These are phyloP conservation scores for Synchiropus splendidus DNA, from an alignment of 2,113 vertebrate species.

Conservation along the genomic window DNA sequence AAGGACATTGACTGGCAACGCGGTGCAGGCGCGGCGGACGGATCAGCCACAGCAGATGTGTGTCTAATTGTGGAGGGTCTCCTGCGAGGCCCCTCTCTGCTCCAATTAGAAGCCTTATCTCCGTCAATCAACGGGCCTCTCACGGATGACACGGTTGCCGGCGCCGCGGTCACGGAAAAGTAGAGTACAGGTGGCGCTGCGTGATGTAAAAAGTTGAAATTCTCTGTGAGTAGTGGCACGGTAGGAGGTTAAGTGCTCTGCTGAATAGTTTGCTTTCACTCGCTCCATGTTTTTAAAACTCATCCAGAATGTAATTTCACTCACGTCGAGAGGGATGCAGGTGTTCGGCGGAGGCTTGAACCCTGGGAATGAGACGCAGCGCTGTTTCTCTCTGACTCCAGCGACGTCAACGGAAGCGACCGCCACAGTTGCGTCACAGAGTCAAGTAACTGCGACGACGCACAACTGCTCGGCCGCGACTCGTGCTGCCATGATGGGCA, in stretches of 20 bases:
- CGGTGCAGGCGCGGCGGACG: constrained; percentile 41
- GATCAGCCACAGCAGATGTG: constrained; percentile 62
- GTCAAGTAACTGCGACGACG: too few relatives aligned
- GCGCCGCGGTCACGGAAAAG: constrained; percentile 21
- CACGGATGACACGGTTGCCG: constrained; percentile 9
- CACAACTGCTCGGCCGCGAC: too few relatives aligned
- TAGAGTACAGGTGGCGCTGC: constrained; percentile 4
- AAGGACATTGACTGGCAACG: constrained; percentile 58
- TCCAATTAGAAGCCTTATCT: constrained; percentile 64
- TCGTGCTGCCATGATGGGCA: too few relatives aligned
- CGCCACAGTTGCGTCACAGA: too few relatives aligned
- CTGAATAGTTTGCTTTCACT: constrained; percentile 11
- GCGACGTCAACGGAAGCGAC: too few relatives aligned
- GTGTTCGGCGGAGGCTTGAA: too few relatives aligned
- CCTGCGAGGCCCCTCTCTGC: constrained; percentile 35
- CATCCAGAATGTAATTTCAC: too few relatives aligned
- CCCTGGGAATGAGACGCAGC: too few relatives aligned
- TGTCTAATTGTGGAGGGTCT: constrained; percentile 53
- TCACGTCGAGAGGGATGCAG: too few relatives aligned
- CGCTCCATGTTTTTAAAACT: constrained; percentile 2
- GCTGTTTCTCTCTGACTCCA: too few relatives aligned
- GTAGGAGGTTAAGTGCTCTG: constrained; percentile 15
- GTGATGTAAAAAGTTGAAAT: not conserved
- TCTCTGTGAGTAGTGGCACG: not conserved
- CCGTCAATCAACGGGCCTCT: constrained; percentile 49